phyloP scores from a whole-genome alignment of 2,113 vertebrate genomes.

The Myocastor coypus region DNA sequence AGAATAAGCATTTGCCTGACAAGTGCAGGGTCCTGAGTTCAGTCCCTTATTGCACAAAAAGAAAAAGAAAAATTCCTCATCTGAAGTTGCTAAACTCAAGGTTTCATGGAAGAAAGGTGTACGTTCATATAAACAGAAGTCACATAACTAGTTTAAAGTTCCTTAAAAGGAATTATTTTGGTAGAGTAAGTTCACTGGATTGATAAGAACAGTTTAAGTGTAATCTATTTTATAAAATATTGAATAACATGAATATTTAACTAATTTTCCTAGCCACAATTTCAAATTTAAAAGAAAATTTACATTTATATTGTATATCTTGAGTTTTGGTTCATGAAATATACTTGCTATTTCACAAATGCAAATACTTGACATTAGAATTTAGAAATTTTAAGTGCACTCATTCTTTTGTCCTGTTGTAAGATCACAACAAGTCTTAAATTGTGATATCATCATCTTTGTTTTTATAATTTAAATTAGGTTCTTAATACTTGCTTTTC shows the following conservation, averaged over 20 bases:
- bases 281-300: neutral
- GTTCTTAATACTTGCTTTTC: neutral
- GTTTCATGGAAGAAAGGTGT: neutral
- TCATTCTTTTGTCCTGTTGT: neutral
- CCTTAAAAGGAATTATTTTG: neutral
- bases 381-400: neutral
- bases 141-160: neutral
- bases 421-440: neutral
- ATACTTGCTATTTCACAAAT: neutral
- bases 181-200: neutral
- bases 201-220: neutral
- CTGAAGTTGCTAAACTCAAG: neutral
- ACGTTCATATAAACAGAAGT: neutral
- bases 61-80: too few relatives aligned
- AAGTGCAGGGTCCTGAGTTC: too few relatives aligned
- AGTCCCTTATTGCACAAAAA: too few relatives aligned
- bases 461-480: neutral
- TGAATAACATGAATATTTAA: neutral
- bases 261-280: neutral
- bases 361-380: neutral
- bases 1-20: too few relatives aligned
- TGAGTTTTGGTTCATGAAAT: slow-evolving; percentile 1
- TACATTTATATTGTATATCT: neutral
- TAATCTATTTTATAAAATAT: neutral
- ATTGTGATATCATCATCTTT: neutral